Evolutionary conservation across 2,113 vertebrate genomes (phyloP), one percentile per base, ranked within the genome.

Genomic region (Crotalus helleri): DNA sequence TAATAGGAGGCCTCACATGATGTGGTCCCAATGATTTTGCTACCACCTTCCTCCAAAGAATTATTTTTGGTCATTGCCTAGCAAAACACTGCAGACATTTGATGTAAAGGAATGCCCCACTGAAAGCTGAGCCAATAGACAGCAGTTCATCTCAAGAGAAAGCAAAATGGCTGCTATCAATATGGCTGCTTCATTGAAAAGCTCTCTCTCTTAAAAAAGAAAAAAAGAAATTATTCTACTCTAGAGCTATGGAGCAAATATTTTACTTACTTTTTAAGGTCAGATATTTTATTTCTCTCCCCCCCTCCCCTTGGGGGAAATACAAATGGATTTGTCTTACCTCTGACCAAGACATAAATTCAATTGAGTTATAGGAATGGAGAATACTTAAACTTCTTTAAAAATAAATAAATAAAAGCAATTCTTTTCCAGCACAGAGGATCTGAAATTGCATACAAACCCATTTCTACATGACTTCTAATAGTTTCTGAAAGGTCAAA

Each of bases 401-500:
- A n/a, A 33, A 54, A 39, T 2, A 46, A 89, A 51, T 7, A 29
- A 87, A n/a, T 17, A 39, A 46, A 15, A 87, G 3, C 11, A 26
- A 26, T 54, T 88, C 3, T 59, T 88, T 55, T 93, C 90, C 33
- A 53, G 89, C 12, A 46, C 21, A 92, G 92, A 69, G 88, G 91
- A 92, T 87, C 90, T 58, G 57, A 92, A 92, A 92, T 69, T 33
- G 0, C 91, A 69, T 23, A 89, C 74, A 93, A 88, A 94, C 91
- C 91, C 93, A 92, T 91, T 95, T 93, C 93, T 92, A 69, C 87
- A 3, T 51, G 93, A 92, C 94, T 92, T 96, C 29, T 4, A 94
- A 92, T 90, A 91, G 93, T 92, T 94, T 94, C 92, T 96, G 95
- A 96, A 94, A 93, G 95, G 95, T 95, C 95, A 91, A 89, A 91